These are phyloP conservation scores for Pseudococcus longispinus DNA, from an alignment of 2,888 invertebrate species.

Conservation along the genomic window DNA sequence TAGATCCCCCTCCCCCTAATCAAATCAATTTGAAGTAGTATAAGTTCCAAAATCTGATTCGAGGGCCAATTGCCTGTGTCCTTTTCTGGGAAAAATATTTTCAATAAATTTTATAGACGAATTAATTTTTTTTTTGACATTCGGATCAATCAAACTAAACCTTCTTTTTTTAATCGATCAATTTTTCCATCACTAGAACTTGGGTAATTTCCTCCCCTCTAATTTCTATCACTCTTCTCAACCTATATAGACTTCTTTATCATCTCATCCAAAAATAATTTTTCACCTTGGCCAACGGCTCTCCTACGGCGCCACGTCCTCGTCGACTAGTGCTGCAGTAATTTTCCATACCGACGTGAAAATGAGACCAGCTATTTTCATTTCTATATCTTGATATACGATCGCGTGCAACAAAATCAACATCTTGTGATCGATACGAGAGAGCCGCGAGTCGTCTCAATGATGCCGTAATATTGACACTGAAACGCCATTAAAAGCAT, in stretches of 20 bases:
- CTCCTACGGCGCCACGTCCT: neutral
- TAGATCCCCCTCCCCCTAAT: too few species aligned
- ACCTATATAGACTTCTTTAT: neutral
- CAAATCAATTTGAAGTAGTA: too few species aligned
- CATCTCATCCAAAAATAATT: neutral
- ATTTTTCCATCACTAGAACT: neutral
- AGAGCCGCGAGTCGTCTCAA: neutral
- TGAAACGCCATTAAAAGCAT: slow-evolving; percentile 11
- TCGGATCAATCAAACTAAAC: neutral
- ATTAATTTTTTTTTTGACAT: neutral
- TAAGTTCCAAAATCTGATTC: too few species aligned
- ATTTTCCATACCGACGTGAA: neutral
- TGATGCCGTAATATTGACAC: slow-evolving; percentile 5
- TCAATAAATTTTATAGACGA: too few species aligned
- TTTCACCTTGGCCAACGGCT: neutral
- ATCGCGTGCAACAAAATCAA: neutral
- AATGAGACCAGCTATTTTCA: neutral
- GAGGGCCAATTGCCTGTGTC: too few species aligned
- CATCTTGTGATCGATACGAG: neutral
- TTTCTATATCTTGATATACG: neutral
- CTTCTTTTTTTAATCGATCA: neutral
- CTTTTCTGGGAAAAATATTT: too few species aligned
- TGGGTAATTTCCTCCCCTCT: neutral
- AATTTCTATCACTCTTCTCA: neutral
- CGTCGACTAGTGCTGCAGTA: neutral